These are phyloP conservation scores for Andrena trimmerana DNA, from an alignment of 2,888 invertebrate genomes.

Conservation along the genomic window DNA sequence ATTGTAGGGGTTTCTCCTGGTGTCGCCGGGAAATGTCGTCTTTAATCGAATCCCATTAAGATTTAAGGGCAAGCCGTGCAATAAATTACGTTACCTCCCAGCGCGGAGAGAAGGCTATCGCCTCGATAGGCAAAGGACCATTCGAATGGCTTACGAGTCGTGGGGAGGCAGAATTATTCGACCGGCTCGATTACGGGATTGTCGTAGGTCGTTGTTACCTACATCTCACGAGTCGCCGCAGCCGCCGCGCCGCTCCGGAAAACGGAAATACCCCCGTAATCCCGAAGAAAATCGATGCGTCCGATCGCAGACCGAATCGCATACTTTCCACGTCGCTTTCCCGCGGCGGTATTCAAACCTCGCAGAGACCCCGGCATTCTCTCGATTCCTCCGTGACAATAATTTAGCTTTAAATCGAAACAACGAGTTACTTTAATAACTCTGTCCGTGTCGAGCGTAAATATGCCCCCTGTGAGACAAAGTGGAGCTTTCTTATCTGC, in stretches of 20 bases:
- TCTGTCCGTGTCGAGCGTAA: neutral
- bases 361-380: neutral
- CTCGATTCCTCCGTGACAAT: constrained; percentile 8
- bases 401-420: constrained; percentile 46
- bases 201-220: constrained; percentile 67
- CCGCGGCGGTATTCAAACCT: constrained; percentile 27
- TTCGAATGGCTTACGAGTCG: constrained; percentile 68
- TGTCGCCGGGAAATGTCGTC: constrained; percentile 76
- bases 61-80: constrained; percentile 77
- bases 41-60: constrained; percentile 81
- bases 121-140: constrained; percentile 77
- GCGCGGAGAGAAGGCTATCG: constrained; percentile 75
- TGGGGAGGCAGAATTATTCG: constrained; percentile 68
- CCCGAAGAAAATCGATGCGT: constrained; percentile 60
- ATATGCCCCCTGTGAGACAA: neutral
- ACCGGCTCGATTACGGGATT: constrained; percentile 69
- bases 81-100: constrained; percentile 78
- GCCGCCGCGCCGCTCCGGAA: constrained; percentile 24
- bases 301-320: constrained; percentile 25
- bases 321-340: constrained; percentile 46
- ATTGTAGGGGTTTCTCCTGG: constrained; percentile 67
- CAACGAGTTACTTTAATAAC: constrained; percentile 48
- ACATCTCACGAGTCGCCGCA: constrained; percentile 57
- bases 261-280: constrained; percentile 63
- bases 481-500: neutral